These are phyloP conservation scores for Ernsta delagoae DNA, from an alignment of 2,888 invertebrate genomes.

Conservation along the genomic window DNA sequence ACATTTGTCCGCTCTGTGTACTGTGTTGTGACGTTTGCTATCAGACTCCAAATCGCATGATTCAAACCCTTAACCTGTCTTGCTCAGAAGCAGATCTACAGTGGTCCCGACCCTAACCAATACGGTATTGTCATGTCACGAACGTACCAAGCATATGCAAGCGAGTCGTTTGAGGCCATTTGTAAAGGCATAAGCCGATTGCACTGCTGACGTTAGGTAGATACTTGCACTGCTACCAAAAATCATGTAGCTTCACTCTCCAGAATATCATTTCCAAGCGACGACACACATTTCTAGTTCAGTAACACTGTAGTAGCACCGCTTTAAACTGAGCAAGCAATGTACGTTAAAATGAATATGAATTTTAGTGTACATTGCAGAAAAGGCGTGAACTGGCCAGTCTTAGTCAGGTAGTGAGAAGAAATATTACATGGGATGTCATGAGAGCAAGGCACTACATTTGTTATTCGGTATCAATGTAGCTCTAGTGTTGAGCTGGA, in stretches of 20 bases:
- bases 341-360: not conserved
- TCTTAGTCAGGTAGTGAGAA: conserved; percentile 20
- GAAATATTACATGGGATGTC: conserved; percentile 28
- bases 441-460: conserved; percentile 25
- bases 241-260: not conserved
- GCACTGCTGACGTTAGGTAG: conserved; percentile 37
- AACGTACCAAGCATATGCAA: conserved; percentile 39
- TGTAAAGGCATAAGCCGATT: conserved; percentile 43
- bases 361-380: not conserved
- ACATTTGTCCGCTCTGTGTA: too few species aligned
- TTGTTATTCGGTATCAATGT: conserved; percentile 35
- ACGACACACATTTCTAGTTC: not conserved
- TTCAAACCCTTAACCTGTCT: not conserved
- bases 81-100: not conserved
- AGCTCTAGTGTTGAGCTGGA: conserved; percentile 11
- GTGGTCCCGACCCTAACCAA: not conserved
- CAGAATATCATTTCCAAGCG: too few species aligned
- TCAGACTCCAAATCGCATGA: conserved; percentile 3
- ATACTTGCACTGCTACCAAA: conserved; percentile 25
- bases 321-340: not conserved
- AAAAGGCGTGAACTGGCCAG: not conserved
- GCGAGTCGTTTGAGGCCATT: conserved; percentile 40
- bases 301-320: not conserved
- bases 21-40: too few species aligned
- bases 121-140: conserved; percentile 29